Conservation (phyloP, 2,888 invertebrate species). For the Drosophila mimetica region DNA sequence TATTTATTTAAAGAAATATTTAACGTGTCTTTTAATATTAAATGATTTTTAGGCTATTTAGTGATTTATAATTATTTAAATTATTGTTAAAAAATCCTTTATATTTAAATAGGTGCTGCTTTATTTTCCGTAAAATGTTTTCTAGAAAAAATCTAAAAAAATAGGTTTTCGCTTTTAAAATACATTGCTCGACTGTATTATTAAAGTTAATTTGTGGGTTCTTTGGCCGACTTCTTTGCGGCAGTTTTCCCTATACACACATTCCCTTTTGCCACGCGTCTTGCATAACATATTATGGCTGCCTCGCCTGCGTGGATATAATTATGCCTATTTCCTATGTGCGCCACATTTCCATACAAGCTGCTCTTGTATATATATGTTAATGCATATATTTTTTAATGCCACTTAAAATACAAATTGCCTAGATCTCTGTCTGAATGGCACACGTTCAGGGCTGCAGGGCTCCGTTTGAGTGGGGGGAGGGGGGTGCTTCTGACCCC, state of each 20-base stretch:
- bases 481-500: neutral
- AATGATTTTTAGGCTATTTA: neutral
- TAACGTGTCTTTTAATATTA: neutral
- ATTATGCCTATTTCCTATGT: constrained; percentile 41
- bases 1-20: neutral
- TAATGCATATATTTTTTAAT: constrained; percentile 43
- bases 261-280: constrained; percentile 16
- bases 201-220: neutral
- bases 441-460: constrained; percentile 24
- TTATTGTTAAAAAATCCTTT: no score
- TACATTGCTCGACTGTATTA: neutral
- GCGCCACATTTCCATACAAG: constrained; percentile 21
- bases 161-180: constrained; percentile 1
- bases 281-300: constrained; percentile 27
- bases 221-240: constrained; percentile 7
- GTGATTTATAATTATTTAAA: neutral
- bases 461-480: neutral
- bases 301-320: constrained; percentile 19
- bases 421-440: constrained; percentile 37
- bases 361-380: constrained; percentile 11
- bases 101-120: no score
- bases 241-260: neutral
- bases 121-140: neutral
- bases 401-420: constrained; percentile 47
- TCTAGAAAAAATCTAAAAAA: neutral